A percentile compares a stretch with the other conserved stretches of the same genome.
These are phyloP conservation scores for Aptenodytes forsteri DNA, from an alignment of 2,113 vertebrate genomes.

Conservation along the genomic window DNA sequence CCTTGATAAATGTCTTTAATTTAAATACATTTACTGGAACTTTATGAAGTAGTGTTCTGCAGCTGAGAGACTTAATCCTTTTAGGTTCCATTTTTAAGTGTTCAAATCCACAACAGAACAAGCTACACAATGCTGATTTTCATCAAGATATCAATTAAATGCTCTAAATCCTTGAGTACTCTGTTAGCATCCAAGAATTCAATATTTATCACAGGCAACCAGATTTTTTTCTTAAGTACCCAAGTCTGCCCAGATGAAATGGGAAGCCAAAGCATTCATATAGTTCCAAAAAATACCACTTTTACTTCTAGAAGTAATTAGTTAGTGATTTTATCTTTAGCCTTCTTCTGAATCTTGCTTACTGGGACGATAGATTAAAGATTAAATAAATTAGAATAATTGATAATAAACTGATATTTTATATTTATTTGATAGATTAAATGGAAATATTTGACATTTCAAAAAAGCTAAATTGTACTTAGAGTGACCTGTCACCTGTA, in stretches of 20 bases:
- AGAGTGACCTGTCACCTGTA: background rate
- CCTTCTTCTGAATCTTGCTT: background rate
- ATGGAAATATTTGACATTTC: background rate
- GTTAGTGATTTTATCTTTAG: background rate
- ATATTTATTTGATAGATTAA: too few relatives aligned
- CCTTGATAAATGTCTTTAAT: conserved; percentile 16
- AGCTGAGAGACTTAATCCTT: background rate
- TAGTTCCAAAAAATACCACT: background rate
- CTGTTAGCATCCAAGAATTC: background rate
- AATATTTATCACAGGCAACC: background rate
- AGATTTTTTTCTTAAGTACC: background rate
- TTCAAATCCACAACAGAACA: background rate
- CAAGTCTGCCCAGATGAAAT: background rate
- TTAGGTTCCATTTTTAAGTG: background rate
- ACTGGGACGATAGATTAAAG: background rate
- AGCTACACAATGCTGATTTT: background rate
- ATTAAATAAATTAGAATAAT: background rate
- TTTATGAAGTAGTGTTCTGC: background rate
- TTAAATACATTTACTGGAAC: background rate
- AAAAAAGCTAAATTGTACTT: background rate
- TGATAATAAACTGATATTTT: background rate
- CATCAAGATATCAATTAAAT: background rate
- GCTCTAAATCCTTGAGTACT: background rate
- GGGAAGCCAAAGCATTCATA: background rate
- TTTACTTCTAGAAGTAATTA: background rate